phyloP scores from a whole-genome alignment of 2,797 vertebrate genomes.

The Danio albolineatus region DNA sequence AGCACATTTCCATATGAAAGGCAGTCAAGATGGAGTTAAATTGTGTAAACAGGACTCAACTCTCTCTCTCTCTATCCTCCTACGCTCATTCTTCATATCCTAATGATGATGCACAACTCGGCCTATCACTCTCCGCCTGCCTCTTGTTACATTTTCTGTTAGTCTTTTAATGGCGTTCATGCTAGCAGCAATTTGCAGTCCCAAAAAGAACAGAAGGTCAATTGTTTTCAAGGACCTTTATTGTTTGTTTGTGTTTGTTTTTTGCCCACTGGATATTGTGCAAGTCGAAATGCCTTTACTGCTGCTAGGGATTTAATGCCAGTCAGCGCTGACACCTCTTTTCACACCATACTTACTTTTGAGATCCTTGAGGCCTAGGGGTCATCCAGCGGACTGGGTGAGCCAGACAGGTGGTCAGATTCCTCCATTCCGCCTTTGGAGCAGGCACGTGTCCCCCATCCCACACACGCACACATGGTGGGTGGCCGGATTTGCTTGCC shows the following conservation, averaged over 20 bases:
- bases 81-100: constrained; percentile 36
- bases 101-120: constrained; percentile 46
- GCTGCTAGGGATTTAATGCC: background rate
- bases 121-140: constrained; percentile 19
- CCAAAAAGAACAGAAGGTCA: background rate
- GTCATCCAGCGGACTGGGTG: constrained; percentile 22
- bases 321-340: background rate
- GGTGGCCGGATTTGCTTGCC: constrained; percentile 42
- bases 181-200: constrained; percentile 8
- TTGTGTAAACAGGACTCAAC: constrained; percentile 26
- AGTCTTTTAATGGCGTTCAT: constrained; percentile 8
- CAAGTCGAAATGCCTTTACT: background rate
- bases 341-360: constrained; percentile 3
- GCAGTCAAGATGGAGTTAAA: constrained; percentile 35
- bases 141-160: background rate
- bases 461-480: constrained; percentile 30
- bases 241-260: background rate
- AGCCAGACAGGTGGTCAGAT: constrained; percentile 44
- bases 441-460: constrained; percentile 11
- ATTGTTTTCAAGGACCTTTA: background rate
- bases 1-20: constrained; percentile 30
- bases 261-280: background rate
- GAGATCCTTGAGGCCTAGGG: constrained; percentile 30
- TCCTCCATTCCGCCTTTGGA: background rate
- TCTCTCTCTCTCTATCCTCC: background rate